Base-by-base conservation (phyloP, 37 sponge, comb jelly and placozoan species). In the Haliclona indistincta region DNA sequence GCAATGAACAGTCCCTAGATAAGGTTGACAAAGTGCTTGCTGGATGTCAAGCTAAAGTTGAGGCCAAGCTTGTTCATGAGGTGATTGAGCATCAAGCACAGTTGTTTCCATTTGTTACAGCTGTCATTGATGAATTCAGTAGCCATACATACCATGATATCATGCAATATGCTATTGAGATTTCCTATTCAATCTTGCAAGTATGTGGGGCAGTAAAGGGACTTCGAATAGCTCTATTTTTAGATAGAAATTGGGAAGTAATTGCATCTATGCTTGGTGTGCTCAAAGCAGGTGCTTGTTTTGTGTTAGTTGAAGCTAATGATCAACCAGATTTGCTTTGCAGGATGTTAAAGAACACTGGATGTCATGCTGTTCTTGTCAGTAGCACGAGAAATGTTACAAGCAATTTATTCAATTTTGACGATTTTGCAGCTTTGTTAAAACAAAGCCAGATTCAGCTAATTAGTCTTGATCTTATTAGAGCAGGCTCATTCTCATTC, bases 91-190 rank as follows among this genome's bases (percentile, higher is more conserved):
- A 28, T 3, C 30, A 36, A 33, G 65, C 65, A 64, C 2, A 10
- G 5, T 3, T 36, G 33, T 15, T 64, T 17, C 65, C 65, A 34
- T 33, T 34, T 64, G 65, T 25, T 33, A 33, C 35, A 33, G 65
- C 65, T 64, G 36, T 64, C 37, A 7, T 64, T 3, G 65, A 64
- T 64, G 65, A 64, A 64, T 4, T 10, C 22, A 38, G 65, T 3
- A n/a, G 34, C 22, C 34, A 64, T 64, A 64, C 65, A 4, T 64
- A 64, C 7, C 36, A 3, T 5, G 65, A 64, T 28, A 4, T 64
- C 22, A 15, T 33, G 28, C 2, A 7, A 64, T 36, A 33, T 36
- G 65, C 65, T 3, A 22, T 22, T 3, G 36, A 64, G 3, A 64
- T 64, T 64, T 34, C 65, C 4, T 22, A 22, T 64, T 25, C 20